Base-by-base conservation (phyloP, 2,888 invertebrate genomes). In the Drosophila cognata region DNA sequence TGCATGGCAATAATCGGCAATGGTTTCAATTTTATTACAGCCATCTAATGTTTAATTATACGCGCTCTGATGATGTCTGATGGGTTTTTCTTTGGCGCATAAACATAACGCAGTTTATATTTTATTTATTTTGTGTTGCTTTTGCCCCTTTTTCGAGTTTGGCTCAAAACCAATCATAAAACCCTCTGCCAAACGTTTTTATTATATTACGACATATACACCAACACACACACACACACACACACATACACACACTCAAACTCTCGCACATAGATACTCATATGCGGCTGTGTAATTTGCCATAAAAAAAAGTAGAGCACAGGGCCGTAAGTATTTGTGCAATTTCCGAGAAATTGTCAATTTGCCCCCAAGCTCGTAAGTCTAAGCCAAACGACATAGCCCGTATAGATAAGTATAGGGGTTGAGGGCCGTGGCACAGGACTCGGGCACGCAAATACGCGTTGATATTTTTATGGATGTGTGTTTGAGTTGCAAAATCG, bases 71-170 rank as follows among this genome's bases (percentile, higher is more conserved):
- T 79, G 82, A 74, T 79, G 76, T 74, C 74, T 79, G 74, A 77
- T 83, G 71, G 78, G n/a, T n/a, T 53, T 81, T 74, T 46, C 61
- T 62, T 79, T 85, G 71, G 48, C 88, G 88, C 88, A 85, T 88
- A 85, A 88, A 86, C 84, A 85, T 88, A 88, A 86, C 84, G 82
- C 85, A 86, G 88, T 86, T 88, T 88, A 86, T 86, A 86, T 88
- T 82, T 88, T 86, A 86, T 88, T 86, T 88, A 86, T 86, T 78
- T 80, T 88, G 50, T 57, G 56, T 60, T 38, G 53, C 55, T 59
- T 41, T 71, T 76, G 73, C 81, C 75, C 80, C 71, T 84, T 87
- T 81, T 70, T 62, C 55, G 28, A 51, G 6, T 67, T 59, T 60
- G 46, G 65, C 64, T 31, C 66, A 85, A 87, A 85, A 88, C 84